Conservation (phyloP, 1,140 invertebrate species). For the Diorhabda sublineata region DNA sequence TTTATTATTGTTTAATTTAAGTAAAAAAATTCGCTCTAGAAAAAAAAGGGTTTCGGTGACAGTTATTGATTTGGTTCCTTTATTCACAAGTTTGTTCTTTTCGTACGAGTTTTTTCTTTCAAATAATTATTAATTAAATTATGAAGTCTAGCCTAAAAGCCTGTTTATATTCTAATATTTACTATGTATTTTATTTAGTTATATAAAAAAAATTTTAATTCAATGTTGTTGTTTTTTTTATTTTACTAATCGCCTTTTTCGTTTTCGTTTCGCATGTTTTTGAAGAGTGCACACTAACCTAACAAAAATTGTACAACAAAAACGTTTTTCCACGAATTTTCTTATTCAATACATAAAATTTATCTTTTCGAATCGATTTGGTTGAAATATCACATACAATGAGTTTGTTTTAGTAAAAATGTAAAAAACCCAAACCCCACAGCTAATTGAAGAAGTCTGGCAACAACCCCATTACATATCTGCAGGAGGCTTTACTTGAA, state of each 20-base stretch:
- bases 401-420: too few species aligned
- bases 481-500: too few species aligned
- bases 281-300: conserved; percentile 17
- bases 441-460: too few species aligned
- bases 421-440: too few species aligned
- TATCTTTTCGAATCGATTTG: too few species aligned
- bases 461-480: too few species aligned
- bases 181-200: conserved; percentile 34
- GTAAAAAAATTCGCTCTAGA: background rate
- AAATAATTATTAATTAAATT: conserved; percentile 20
- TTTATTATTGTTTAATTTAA: conserved; percentile 22
- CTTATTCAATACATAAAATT: too few species aligned
- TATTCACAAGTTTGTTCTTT: conserved; percentile 19
- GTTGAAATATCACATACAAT: too few species aligned
- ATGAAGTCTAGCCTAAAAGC: conserved; percentile 29
- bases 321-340: too few species aligned
- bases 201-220: conserved; percentile 32
- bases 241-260: conserved; percentile 20
- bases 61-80: conserved; percentile 22
- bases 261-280: conserved; percentile 26
- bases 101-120: conserved; percentile 6
- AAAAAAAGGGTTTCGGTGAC: conserved; percentile 19
- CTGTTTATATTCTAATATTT: conserved; percentile 36
- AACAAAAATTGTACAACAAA: too few species aligned
- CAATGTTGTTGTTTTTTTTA: conserved; percentile 20